Base-by-base conservation (phyloP, 2,113 vertebrate genomes). In the Cynopterus brachyotis region DNA sequence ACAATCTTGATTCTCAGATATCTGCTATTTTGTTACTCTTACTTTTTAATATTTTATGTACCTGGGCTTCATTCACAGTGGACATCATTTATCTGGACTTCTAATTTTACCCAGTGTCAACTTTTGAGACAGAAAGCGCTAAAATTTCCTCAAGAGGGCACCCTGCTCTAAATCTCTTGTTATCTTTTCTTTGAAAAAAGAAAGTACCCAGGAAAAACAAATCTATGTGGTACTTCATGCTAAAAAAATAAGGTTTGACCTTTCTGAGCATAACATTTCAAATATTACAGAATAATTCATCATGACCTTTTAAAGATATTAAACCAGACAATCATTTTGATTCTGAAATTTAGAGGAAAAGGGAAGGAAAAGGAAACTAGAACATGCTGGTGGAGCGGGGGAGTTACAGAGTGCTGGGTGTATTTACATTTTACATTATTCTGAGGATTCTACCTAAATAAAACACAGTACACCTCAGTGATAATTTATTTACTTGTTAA, bases 301-400 rank as follows among this genome's bases (percentile, higher is more conserved):
- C 82, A 86, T 78, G 89, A 97, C 97, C 97, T 98, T 98, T 97
- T 93, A 96, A 87, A 96, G 86, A 94, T 80, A 95, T 50, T 93
- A 75, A 94, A 93, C 88, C 73, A 95, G 79, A 92, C 59, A 95
- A 92, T 88, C 53, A 88, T 89, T 96, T 94, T 94, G 95, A 92
- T 85, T 92, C 53, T 96, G 91, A 96, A 96, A 94, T 97, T 92
- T 80, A 95, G 80, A 91, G 57, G 35, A 90, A 96, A 92, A 9
- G 45, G 53, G 59, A 87, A 95, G 85, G 17, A 78, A 45, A 95
- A 88, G 42, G 53, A 91, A 97, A 91, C 22, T 19, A 55, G 89
- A 47, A 47, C 26, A 35, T 40, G 24, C n/a, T 35, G 20, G 22
- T 50, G 50, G 50, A 50, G 13, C 4, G 8, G 4, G 22, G 35